Evolutionary conservation across 2,797 vertebrate genomes (phyloP), one percentile per base, ranked within the genome.

Genomic region (Coilia nasus): DNA sequence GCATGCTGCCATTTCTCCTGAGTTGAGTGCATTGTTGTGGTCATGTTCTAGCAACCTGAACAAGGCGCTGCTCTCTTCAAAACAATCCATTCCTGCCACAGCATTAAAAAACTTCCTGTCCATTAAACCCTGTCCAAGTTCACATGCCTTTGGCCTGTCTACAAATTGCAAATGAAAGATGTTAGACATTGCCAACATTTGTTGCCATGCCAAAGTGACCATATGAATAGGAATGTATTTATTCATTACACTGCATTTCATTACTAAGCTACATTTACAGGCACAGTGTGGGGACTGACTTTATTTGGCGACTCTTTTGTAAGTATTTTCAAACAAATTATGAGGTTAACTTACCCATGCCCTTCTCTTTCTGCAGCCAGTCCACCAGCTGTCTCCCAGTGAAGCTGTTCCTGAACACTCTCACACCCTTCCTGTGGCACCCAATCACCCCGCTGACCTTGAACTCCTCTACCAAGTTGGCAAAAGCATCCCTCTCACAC

Each of bases 1-100:
- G 90, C 93, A 94, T 82, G 87, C 64, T n/a, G 94, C 93, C 5
- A 91, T 95, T 89, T 93, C 88, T 92, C 93, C 92, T 87, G 90
- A 11, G 88, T 93, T 94, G 89, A 95, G 91, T 82, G 94, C 91
- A 28, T 92, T 90, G 47, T 91, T 88, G 81, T 93, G 92, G 90
- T 92, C 93, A 35, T 94, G 92, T 88, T 94, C 92, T 92, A 95
- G 86, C 83, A 95, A 93, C 88, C 93, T 94, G 93, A 92, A 95
- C 88, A 95, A 90, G 2, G 89, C 7, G 23, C 90, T 91, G 88
- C 87, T 91, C 60, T 92, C 89, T 86, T 90, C 71, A 78, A 78
- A 78, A 44, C 71, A 31, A 86, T 83, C 89, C 92, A 84, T 84
- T 81, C 85, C 91, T 71, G 56, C 71, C 85, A 93, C 91, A 89